Conservation (phyloP, 2,113 vertebrate species). For the Ptyas mucosa region DNA sequence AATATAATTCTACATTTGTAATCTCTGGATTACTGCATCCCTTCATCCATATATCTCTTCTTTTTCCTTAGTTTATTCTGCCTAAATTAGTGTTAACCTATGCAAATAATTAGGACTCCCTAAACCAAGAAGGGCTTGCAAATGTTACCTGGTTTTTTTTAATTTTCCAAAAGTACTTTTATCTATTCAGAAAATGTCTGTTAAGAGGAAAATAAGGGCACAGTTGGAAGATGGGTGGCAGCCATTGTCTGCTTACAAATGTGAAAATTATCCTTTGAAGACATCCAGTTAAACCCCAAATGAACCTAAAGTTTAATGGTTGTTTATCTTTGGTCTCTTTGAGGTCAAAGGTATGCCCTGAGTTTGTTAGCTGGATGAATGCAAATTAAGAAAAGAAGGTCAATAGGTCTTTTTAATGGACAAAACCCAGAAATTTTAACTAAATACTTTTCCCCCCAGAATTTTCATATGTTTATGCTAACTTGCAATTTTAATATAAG, state of each 20-base stretch:
- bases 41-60: background rate
- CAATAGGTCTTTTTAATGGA: constrained; percentile 21
- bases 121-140: background rate
- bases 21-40: background rate
- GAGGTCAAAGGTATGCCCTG: background rate
- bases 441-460: constrained; percentile 6
- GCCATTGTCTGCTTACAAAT: background rate
- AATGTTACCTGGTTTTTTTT: background rate
- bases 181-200: background rate
- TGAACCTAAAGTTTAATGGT: background rate
- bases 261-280: background rate
- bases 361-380: constrained; percentile 6
- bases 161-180: background rate
- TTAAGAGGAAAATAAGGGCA: accelerated
- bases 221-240: background rate
- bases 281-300: background rate
- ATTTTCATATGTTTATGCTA: background rate
- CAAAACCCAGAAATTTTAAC: constrained; percentile 5
- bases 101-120: background rate
- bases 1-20: background rate
- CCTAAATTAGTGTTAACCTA: background rate
- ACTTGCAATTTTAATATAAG: background rate
- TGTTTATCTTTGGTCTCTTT: background rate
- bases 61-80: background rate
- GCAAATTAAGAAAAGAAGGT: constrained; percentile 29